Percentiles rank a stretch among this genome's conserved stretches.
phyloP scores from a whole-genome alignment of 1,140 invertebrate species.

The Pseudomyrmex pallidus region DNA sequence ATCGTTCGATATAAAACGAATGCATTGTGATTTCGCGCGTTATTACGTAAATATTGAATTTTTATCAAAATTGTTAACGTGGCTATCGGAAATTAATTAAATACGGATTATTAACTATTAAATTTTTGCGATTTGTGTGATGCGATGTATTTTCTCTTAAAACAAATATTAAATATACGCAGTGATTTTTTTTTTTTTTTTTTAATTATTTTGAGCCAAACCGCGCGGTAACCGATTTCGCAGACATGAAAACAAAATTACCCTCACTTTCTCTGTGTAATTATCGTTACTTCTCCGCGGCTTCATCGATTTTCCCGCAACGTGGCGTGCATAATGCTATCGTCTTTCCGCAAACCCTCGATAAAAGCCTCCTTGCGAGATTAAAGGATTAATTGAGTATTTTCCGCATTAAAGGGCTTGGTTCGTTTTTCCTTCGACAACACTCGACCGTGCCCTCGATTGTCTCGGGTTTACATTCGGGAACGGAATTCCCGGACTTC shows the following conservation, averaged over 20 bases:
- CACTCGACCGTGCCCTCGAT: constrained; percentile 1
- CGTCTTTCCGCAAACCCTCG: constrained; percentile 9
- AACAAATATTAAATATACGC: background rate
- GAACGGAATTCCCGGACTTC: constrained; percentile 8
- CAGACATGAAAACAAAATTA: background rate
- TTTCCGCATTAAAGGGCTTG: constrained; percentile 26
- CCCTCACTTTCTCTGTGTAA: background rate
- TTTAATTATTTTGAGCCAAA: too few species aligned
- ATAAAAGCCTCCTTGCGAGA: constrained; percentile 33
- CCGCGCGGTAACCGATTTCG: too few species aligned
- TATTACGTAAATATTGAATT: too few species aligned
- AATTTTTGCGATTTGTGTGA: too few species aligned
- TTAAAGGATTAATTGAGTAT: constrained; percentile 50
- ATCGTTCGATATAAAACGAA: too few species aligned
- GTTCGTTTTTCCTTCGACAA: constrained; percentile 4
- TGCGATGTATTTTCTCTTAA: too few species aligned
- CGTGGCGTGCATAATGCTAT: constrained; percentile 4
- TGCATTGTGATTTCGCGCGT: too few species aligned
- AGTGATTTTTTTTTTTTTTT: background rate
- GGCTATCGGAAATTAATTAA: too few species aligned
- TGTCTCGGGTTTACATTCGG: background rate
- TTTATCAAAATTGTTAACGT: too few species aligned
- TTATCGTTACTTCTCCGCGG: constrained; percentile 2
- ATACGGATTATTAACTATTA: too few species aligned
- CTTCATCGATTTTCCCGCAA: constrained; percentile 10